A percentile compares a stretch with the other conserved stretches of the same genome.
phyloP scores from a whole-genome alignment of 2,888 invertebrate species.

The Clostera curtula region DNA sequence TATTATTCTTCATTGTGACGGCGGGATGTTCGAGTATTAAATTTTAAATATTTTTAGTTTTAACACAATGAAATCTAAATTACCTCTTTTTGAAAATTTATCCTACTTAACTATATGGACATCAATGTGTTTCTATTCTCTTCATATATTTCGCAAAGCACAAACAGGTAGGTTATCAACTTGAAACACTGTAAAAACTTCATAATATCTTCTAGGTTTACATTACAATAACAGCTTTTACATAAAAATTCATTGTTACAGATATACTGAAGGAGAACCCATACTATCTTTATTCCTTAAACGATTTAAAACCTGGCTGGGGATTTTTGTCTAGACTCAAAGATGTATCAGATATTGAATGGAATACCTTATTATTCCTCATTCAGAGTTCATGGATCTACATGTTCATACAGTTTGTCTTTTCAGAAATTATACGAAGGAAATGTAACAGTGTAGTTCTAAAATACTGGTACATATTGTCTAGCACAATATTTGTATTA shows the following conservation, averaged over 20 bases:
- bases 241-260: slow-evolving; percentile 25
- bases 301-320: slow-evolving; percentile 77
- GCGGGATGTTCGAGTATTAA: no score
- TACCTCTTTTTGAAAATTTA: slow-evolving; percentile 47
- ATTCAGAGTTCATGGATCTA: slow-evolving; percentile 69
- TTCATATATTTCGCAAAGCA: slow-evolving; percentile 67
- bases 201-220: neutral
- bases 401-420: slow-evolving; percentile 68
- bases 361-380: slow-evolving; percentile 78
- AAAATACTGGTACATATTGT: slow-evolving; percentile 71
- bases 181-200: no score
- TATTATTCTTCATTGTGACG: no score
- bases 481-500: slow-evolving; percentile 63
- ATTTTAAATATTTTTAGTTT: no score
- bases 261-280: slow-evolving; percentile 40
- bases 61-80: slow-evolving; percentile 34
- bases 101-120: slow-evolving; percentile 73
- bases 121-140: slow-evolving; percentile 68
- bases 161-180: slow-evolving; percentile 61
- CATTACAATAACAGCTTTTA: slow-evolving; percentile 4
- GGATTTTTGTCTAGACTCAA: slow-evolving; percentile 65
- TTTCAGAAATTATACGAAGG: slow-evolving; percentile 66
- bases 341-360: slow-evolving; percentile 83
- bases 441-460: no score
- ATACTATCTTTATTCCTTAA: slow-evolving; percentile 27